These are phyloP conservation scores for Ethmia dodecea DNA, from an alignment of 2,888 invertebrate genomes.

Conservation along the genomic window DNA sequence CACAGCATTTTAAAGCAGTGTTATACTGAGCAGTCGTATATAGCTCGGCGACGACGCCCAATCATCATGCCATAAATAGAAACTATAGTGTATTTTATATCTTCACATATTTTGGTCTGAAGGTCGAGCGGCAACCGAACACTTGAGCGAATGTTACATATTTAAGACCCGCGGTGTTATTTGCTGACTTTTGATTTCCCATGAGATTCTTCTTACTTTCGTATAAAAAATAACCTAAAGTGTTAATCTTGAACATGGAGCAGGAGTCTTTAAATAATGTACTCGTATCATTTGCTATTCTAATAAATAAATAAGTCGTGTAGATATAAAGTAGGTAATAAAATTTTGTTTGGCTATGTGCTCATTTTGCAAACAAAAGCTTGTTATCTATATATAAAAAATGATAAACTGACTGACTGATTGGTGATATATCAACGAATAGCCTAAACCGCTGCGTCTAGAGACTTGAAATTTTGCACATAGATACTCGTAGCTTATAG, in stretches of 20 bases:
- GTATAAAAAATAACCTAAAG: slow-evolving; percentile 1
- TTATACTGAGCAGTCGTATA: background rate
- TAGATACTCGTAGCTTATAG: no score
- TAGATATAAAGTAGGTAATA: no score
- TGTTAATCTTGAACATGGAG: background rate
- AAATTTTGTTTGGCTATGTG: no score
- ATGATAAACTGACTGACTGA: no score
- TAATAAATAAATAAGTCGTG: slow-evolving; percentile 3
- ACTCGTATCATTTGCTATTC: background rate
- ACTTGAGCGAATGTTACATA: slow-evolving; percentile 1
- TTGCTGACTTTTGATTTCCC: slow-evolving; percentile 4
- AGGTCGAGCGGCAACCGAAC: no score
- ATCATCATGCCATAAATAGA: background rate
- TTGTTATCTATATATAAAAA: no score
- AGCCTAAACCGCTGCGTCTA: no score
- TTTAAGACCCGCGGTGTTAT: background rate
- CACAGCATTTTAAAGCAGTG: background rate
- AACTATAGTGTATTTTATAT: background rate
- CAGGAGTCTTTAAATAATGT: no score
- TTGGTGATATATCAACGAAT: no score
- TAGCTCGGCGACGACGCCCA: background rate
- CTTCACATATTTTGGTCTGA: no score
- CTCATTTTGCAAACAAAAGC: no score
- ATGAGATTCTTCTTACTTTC: background rate
- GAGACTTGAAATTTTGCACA: no score